A percentile compares a stretch with the other conserved stretches of the same genome.
phyloP scores from a whole-genome alignment of 2,113 vertebrate genomes.

The Chaetodon trifascialis region DNA sequence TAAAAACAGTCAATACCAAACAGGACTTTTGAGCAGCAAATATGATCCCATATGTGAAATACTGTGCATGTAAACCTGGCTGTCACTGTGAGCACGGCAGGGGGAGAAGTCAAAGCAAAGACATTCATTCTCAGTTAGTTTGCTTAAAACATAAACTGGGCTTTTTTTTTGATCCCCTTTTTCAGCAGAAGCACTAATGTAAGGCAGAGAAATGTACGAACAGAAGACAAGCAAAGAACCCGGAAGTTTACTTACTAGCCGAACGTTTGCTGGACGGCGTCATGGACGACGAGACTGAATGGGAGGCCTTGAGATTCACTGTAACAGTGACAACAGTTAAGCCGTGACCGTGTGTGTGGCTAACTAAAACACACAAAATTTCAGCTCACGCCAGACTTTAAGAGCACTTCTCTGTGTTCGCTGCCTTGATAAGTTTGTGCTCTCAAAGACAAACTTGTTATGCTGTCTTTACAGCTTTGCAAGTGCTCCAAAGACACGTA shows the following conservation, averaged over 20 bases:
- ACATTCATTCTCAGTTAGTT: not conserved
- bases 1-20: not conserved
- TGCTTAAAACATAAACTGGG: not conserved
- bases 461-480: not conserved
- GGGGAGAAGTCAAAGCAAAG: not conserved
- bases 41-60: not conserved
- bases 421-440: not conserved
- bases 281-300: not conserved
- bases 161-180: not conserved
- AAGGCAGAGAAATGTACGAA: too few species aligned
- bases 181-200: not conserved
- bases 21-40: not conserved
- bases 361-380: conserved; percentile 19
- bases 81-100: not conserved
- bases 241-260: conserved; percentile 30
- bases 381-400: not conserved
- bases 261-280: conserved; percentile 19
- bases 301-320: conserved; percentile 30
- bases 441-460: not conserved
- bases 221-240: not conserved
- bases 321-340: not conserved
- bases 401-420: not conserved
- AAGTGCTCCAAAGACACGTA: not conserved
- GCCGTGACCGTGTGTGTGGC: conserved; percentile 8
- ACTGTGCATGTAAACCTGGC: not conserved